Evolutionary conservation across 2,113 vertebrate species (phyloP).

Genomic region (Triplophysa siluroides): DNA sequence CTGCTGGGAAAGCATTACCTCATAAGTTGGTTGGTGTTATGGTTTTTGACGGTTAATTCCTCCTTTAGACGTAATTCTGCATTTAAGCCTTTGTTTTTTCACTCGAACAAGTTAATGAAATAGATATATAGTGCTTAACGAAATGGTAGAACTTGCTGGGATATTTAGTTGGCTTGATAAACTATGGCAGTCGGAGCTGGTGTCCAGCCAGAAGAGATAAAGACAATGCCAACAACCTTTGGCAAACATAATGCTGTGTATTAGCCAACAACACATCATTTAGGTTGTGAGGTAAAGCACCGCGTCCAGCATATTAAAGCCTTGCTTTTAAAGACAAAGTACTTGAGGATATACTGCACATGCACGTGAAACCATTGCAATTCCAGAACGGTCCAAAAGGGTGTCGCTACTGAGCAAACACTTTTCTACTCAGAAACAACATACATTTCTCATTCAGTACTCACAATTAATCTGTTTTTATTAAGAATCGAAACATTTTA

Average conservation of each 20-base stretch:
- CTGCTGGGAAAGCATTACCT: not conserved
- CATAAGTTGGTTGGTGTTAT: not conserved
- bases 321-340: not conserved
- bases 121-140: constrained; percentile 5
- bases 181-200: not conserved
- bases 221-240: constrained; percentile 2
- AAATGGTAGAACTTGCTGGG: constrained; percentile 1
- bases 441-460: not conserved
- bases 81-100: not conserved
- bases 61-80: not conserved
- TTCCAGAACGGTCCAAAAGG: not conserved
- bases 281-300: not conserved
- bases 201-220: constrained; percentile 10
- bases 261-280: constrained; percentile 7
- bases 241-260: constrained; percentile 9
- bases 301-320: not conserved
- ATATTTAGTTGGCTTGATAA: constrained; percentile 1
- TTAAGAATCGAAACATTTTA: not conserved
- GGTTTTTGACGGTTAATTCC: not conserved
- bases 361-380: not conserved
- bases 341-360: not conserved
- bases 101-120: constrained; percentile 18
- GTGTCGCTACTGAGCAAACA: not conserved
- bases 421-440: not conserved
- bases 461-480: not conserved